phyloP scores from a whole-genome alignment of 1,140 invertebrate genomes.

The Drosophila suzukii region DNA sequence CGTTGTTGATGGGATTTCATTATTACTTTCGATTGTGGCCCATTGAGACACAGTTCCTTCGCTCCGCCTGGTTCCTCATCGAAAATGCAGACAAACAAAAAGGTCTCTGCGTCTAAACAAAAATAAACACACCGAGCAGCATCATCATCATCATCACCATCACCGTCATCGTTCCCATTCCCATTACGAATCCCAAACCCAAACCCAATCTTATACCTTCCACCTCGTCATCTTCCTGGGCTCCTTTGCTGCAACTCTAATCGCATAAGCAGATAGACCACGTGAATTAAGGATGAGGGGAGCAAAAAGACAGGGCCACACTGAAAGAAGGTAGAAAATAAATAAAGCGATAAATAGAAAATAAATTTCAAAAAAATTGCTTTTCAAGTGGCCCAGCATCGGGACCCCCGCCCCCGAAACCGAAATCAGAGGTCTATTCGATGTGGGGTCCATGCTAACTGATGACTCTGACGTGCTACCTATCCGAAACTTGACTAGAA shows the following conservation, averaged over 20 bases:
- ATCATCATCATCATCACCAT: conserved; percentile 32
- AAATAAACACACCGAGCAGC: conserved; percentile 66
- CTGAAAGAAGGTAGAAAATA: conserved; percentile 69
- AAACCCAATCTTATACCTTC: conserved; percentile 9
- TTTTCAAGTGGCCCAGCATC: conserved; percentile 68
- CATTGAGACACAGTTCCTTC: conserved; percentile 59
- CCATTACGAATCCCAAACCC: conserved; percentile 15
- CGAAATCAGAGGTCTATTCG: conserved; percentile 9
- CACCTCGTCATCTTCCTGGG: conserved; percentile 39
- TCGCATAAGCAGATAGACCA: conserved; percentile 75
- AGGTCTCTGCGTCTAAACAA: conserved; percentile 66
- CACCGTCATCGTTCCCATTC: conserved; percentile 16
- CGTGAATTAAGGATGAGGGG: conserved; percentile 14
- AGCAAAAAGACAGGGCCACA: conserved; percentile 41
- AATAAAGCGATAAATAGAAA: conserved; percentile 82
- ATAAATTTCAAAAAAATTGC: conserved; percentile 77
- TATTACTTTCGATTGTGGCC: conserved; percentile 80
- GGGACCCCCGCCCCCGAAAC: conserved; percentile 8
- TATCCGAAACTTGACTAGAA: conserved; percentile 16
- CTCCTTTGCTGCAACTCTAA: conserved; percentile 64
- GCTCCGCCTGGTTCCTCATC: conserved; percentile 20
- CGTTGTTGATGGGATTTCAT: conserved; percentile 78
- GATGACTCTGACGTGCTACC: conserved; percentile 15
- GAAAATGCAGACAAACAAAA: conserved; percentile 49
- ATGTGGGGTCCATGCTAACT: conserved; percentile 5